These are phyloP conservation scores for Eulimnadia texana DNA, from an alignment of 1,140 invertebrate genomes.

Conservation along the genomic window DNA sequence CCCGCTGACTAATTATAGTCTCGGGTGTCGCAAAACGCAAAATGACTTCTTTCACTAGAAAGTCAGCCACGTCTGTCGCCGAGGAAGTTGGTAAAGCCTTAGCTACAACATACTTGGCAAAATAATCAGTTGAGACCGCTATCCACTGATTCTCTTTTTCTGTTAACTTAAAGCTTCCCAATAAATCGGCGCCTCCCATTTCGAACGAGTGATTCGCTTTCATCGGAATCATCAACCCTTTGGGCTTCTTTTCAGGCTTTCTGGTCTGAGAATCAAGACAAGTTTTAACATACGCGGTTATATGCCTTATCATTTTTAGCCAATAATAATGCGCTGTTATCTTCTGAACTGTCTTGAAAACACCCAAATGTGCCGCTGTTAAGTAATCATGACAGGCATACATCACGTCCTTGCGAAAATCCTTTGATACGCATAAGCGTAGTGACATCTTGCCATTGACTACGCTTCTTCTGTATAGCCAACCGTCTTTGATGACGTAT, in stretches of 20 bases:
- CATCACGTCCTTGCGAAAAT: neutral
- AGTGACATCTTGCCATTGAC: neutral
- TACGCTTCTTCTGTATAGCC: neutral
- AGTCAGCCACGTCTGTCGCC: neutral
- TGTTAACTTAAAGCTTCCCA: neutral
- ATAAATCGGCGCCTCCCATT: neutral
- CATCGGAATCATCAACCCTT: neutral
- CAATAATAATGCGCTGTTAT: conserved; percentile 10
- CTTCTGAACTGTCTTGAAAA: neutral
- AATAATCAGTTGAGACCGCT: neutral
- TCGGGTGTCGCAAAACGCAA: conserved; percentile 8
- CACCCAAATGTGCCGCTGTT: conserved; percentile 9
- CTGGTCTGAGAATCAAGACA: conserved; percentile 12
- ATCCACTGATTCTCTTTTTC: neutral
- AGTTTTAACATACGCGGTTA: conserved; percentile 7
- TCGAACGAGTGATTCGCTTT: neutral
- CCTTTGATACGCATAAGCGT: neutral
- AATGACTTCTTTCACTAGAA: conserved; percentile 21
- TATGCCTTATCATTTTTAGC: conserved; percentile 1
- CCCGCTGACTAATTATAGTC: neutral
- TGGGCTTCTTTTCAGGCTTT: neutral
- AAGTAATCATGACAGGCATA: conserved; percentile 2
- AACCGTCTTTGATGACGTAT: neutral
- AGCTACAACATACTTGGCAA: conserved; percentile 19
- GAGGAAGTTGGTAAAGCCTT: conserved; percentile 18